Base-by-base conservation (phyloP, 2,113 vertebrate genomes). In the Nymphicus hollandicus region DNA sequence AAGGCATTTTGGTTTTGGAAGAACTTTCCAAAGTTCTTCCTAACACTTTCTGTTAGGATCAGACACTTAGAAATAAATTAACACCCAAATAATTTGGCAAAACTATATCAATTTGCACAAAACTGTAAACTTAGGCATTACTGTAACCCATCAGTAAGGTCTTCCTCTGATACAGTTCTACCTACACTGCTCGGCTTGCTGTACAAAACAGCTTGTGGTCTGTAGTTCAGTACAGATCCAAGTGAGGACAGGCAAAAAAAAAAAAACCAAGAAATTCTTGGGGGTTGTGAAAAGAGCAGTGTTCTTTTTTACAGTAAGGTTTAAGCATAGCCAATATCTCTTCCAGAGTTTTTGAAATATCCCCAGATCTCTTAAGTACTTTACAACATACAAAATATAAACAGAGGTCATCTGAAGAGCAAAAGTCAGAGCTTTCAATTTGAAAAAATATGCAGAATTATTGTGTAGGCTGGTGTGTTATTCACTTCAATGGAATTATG, bases 1-100 rank as follows among this genome's bases (percentile, higher is more conserved):
- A 29, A 52, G 18, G 39, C 7, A 11, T 31, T 86, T 33, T 91
- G 13, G 33, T 15, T 44, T 77, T 47, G 53, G 55, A 84, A 61
- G 41, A 81, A 52, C 47, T 17, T 7, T 39, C 46, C 33, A 24
- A 35, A 58, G 22, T 35, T 58, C 56, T 58, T 58, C 22, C 33
- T 58, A 58, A 1, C 6, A 17, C 9, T 81, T 69, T 83, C 39
- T 76, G 49, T 78, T 73, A 65, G 39, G 17, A 66, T 65, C 44
- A 65, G 41, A 56, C 43, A 56, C 53, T 73, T 47, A 10, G 50
- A 83, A 72, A 33, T 19, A 0, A 81, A 64, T 43, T n/a, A 81
- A 68, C 0, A 0, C 4, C 24, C 20, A 31, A 3, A 16, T 16
- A 47, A 35, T 47, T 23, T 56, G 35, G 17, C 60, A 92, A 60